Base-by-base conservation (phyloP, 1,140 invertebrate genomes). In the Teleopsis dalmanni region DNA sequence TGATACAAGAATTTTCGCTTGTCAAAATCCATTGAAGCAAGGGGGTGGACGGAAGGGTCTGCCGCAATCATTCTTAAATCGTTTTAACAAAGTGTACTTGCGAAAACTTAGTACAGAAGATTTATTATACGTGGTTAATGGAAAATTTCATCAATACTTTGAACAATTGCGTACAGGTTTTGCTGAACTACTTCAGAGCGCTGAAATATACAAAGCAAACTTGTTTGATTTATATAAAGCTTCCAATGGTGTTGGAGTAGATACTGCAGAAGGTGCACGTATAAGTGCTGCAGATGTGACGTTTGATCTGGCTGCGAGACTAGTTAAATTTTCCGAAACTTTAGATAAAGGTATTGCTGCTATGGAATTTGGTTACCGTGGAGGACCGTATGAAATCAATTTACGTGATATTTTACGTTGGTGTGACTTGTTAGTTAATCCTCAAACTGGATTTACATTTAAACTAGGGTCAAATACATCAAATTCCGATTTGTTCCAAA, bases 11-110 rank as follows among this genome's bases (percentile, higher is more conserved):
- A 81, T 99, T 29, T 99, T 99, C 73, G 96, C 87, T 10, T 98
- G 95, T 70, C 96, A 99, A 75, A 99, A 99, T 79, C 96, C 97
- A 1, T 73, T 93, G n/a, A 82, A 82, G 61, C 91, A 99, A 76
- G 97, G 97, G 26, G 94, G 95, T 3, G 93, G 88, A 2, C 78
- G 97, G 54, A 85, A 95, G 72, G 95, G 95, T 9, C 75, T 99
- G 36, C 97, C 97, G 0, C 83, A 90, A 60, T 99, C 95, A 1
- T 99, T 99, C 65, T 73, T 99, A 0, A 99, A 99, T 74, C 81
- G 97, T 59, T 99, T 99, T 62, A 96, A 91, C 18, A 92, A 96
- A 79, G 92, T 98, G 2, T 96, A 88, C 60, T 76, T 98, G 11
- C 85, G 92, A 51, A 79, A 86, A 13, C 73, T 98, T 40, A 81